Conservation (phyloP, 2,888 invertebrate genomes). For the Agrochola lota region DNA sequence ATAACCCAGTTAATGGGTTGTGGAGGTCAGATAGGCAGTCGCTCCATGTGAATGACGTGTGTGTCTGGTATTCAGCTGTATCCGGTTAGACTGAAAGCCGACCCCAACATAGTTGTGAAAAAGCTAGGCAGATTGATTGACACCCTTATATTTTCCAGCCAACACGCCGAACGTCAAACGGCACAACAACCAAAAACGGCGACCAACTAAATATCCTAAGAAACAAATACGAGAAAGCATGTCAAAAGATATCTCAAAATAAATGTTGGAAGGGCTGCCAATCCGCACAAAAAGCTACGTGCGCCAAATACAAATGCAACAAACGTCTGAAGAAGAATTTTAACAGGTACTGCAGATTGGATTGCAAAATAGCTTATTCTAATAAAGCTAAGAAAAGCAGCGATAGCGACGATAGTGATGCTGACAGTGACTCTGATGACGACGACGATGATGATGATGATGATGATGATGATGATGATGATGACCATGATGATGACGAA, state of each 20-base stretch:
- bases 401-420: slow-evolving; percentile 18
- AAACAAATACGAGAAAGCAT: slow-evolving; percentile 73
- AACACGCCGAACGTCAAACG: slow-evolving; percentile 22
- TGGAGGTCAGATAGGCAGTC: too few relatives aligned
- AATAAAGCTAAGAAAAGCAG: slow-evolving; percentile 20
- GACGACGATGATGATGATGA: slow-evolving; percentile 4
- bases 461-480: slow-evolving; percentile 3
- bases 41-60: too few relatives aligned
- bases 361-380: slow-evolving; percentile 68
- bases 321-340: slow-evolving; percentile 61
- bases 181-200: background rate
- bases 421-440: background rate
- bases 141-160: slow-evolving; percentile 6
- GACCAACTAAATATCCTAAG: slow-evolving; percentile 69
- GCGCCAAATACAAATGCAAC: slow-evolving; percentile 63
- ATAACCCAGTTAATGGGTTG: too few relatives aligned
- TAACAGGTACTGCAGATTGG: slow-evolving; percentile 66
- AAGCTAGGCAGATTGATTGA: too few relatives aligned
- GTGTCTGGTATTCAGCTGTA: too few relatives aligned
- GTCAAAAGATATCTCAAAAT: slow-evolving; percentile 65
- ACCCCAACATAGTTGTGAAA: too few relatives aligned
- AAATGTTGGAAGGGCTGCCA: slow-evolving; percentile 74
- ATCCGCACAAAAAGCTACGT: slow-evolving; percentile 60
- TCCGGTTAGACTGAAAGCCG: too few relatives aligned
- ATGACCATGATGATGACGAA: slow-evolving; percentile 12